Conservation (phyloP, 2,113 vertebrate genomes). For the Abramis brama region DNA sequence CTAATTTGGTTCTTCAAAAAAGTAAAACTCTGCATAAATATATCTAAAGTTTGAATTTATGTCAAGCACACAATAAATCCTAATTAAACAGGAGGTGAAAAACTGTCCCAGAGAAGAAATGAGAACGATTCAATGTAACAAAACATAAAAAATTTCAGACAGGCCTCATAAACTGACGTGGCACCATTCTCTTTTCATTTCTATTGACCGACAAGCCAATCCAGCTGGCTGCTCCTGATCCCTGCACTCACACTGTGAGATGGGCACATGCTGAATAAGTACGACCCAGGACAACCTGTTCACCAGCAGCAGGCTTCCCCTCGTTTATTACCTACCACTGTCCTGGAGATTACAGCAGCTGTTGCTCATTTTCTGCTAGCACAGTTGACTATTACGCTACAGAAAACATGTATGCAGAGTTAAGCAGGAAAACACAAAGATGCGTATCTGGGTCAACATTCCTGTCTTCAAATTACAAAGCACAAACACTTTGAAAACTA, state of each 20-base stretch:
- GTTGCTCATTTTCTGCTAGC: not conserved
- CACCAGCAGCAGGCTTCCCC: conserved; percentile 24
- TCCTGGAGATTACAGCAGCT: conserved; percentile 34
- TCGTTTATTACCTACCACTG: conserved; percentile 26
- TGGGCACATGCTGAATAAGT: conserved; percentile 54
- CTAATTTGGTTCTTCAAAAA: not conserved
- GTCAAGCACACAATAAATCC: not conserved
- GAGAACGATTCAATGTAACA: not conserved
- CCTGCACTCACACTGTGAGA: conserved; percentile 45
- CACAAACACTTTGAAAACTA: not conserved
- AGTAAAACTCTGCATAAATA: not conserved
- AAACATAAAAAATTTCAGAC: not conserved
- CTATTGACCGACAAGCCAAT: conserved; percentile 14
- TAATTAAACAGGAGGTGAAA: not conserved
- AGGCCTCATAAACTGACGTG: not conserved
- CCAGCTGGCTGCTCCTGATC: conserved; percentile 35
- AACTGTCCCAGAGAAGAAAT: not conserved
- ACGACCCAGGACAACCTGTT: conserved; percentile 52
- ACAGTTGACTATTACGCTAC: not conserved
- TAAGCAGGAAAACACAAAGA: not conserved
- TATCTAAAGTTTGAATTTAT: not conserved
- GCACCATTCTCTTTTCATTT: not conserved
- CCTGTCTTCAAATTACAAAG: not conserved
- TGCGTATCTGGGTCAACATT: not conserved
- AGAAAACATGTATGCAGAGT: conserved; percentile 18